Base-by-base conservation (phyloP, 2,113 vertebrate genomes). In the Zootoca vivipara region DNA sequence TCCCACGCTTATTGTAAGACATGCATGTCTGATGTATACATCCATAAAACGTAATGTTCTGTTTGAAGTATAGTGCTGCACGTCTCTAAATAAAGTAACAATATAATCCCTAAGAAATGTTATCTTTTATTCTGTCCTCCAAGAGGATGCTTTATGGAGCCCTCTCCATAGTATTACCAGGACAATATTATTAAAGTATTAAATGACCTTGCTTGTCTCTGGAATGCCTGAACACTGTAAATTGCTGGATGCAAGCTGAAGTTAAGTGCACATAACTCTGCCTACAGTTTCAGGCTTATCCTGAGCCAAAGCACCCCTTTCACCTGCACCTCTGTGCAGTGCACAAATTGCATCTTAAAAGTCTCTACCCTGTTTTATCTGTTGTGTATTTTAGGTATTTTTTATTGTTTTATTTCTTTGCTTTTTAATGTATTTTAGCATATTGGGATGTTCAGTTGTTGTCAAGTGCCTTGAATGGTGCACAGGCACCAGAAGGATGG, bases 171-270 rank as follows among this genome's bases (percentile, higher is more conserved):
- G 4, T 65, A 35, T 46, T 69, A 86, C 75, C 28, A 69, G 58
- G 38, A 77, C 73, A 85, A 78, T 78, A 85, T 78, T 85, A 85
- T 85, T 85, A 78, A 85, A 24, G 42, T 58, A 85, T 85, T 73
- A 85, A 78, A 78, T 85, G 58, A 65, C 74, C 58, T 85, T 85
- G 38, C 58, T n/a, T 67, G 75, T 85, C 74, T 35, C 58, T 62
- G 62, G 28, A 85, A 77, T 65, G 58, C 38, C 77, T n/a, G 62
- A 62, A 10, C 52, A 22, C 33, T 78, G 28, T 78, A 18, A 69
- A 69, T 42, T 83, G 64, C 38, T 69, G 65, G 16, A 62, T 30
- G 38, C 6, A 42, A 42, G 26, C 64, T 69, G 64, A 82, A 69
- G 24, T 67, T 30, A 67, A 67, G 62, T 28, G 26, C 26, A 28